Conservation (phyloP, 1,140 invertebrate genomes). For the Lordiphosa clarofinis region DNA sequence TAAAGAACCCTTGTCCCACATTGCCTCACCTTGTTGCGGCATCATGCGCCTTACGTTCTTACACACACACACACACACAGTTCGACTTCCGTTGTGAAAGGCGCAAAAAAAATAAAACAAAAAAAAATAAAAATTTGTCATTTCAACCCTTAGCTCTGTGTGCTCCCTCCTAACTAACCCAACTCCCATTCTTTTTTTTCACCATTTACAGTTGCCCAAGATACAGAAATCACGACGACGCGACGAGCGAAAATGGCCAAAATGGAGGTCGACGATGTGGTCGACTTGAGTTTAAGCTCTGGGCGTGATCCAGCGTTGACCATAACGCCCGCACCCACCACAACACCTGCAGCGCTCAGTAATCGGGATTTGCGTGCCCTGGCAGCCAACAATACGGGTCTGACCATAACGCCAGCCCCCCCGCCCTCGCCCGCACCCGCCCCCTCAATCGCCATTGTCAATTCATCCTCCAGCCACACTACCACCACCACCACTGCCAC, state of each 20-base stretch:
- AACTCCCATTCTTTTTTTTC: background rate
- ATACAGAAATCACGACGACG: constrained; percentile 71
- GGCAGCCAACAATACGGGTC: constrained; percentile 67
- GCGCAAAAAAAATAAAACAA: constrained; percentile 16
- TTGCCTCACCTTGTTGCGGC: no score
- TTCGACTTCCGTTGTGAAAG: constrained; percentile 40
- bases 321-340: constrained; percentile 58
- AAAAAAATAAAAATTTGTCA: constrained; percentile 11
- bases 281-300: constrained; percentile 82
- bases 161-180: constrained; percentile 3
- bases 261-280: constrained; percentile 84
- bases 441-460: constrained; percentile 7
- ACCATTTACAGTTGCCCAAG: constrained; percentile 47
- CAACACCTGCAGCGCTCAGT: constrained; percentile 25
- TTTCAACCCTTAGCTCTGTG: constrained; percentile 29
- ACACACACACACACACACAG: no score
- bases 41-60: no score
- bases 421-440: constrained; percentile 42
- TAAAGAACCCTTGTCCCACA: no score
- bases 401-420: constrained; percentile 74
- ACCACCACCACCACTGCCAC: constrained; percentile 20
- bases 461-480: constrained; percentile 14
- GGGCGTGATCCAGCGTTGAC: constrained; percentile 74
- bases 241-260: constrained; percentile 81
- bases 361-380: constrained; percentile 70